Percentiles rank a stretch among this genome's conserved stretches.
These are phyloP conservation scores for Hololepta plana DNA, from an alignment of 2,888 invertebrate genomes.

Conservation along the genomic window DNA sequence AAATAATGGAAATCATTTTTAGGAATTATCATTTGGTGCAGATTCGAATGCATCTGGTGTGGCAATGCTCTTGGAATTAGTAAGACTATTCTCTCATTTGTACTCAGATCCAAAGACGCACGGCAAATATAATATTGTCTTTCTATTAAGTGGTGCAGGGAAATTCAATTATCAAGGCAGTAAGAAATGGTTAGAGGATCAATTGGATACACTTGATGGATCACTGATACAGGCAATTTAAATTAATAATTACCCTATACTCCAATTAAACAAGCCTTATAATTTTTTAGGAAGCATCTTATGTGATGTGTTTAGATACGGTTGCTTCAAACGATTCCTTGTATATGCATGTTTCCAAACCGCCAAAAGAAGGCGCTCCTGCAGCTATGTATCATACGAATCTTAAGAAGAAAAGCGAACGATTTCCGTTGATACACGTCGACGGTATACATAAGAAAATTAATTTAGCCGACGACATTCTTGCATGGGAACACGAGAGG, in stretches of 20 bases:
- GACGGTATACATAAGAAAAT: slow-evolving; percentile 87
- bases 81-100: slow-evolving; percentile 72
- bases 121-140: slow-evolving; percentile 64
- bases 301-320: slow-evolving; percentile 79
- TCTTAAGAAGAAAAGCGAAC: slow-evolving; percentile 33
- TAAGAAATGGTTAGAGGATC: slow-evolving; percentile 91
- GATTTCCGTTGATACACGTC: slow-evolving; percentile 28
- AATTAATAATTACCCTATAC: slow-evolving; percentile 7
- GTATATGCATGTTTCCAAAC: slow-evolving; percentile 90
- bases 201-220: slow-evolving; percentile 59
- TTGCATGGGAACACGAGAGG: slow-evolving; percentile 95
- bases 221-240: slow-evolving; percentile 48
- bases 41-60: slow-evolving; percentile 90
- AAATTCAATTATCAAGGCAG: slow-evolving; percentile 87
- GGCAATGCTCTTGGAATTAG: slow-evolving; percentile 70
- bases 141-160: slow-evolving; percentile 79
- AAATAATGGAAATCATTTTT: too few species aligned
- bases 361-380: slow-evolving; percentile 70
- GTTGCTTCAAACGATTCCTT: slow-evolving; percentile 47
- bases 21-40: slow-evolving; percentile 76
- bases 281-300: slow-evolving; percentile 60
- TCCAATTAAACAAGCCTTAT: slow-evolving; percentile 3
- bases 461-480: slow-evolving; percentile 75
- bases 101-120: slow-evolving; percentile 57
- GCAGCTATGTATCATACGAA: slow-evolving; percentile 48